phyloP scores from a whole-genome alignment of 1,140 invertebrate species.

The Brachionus sp. region DNA sequence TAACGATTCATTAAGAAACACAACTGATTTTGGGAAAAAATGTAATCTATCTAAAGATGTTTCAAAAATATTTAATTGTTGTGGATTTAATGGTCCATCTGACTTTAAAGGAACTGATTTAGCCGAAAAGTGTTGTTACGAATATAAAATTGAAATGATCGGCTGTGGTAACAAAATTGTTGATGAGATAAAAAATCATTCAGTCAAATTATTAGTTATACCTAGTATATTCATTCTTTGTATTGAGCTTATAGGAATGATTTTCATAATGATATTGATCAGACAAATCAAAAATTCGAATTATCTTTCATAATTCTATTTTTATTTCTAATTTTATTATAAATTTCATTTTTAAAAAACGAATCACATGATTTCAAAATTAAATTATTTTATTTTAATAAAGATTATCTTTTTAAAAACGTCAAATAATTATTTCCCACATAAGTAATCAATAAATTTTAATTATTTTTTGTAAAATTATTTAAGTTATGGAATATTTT shows the following conservation, averaged over 20 bases:
- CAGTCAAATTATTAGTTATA: not conserved
- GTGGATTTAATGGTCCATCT: not conserved
- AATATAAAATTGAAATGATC: not conserved
- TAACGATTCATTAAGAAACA: not conserved
- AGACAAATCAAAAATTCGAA: not conserved
- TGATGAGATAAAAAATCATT: slow-evolving; percentile 10
- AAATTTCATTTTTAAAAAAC: not conserved
- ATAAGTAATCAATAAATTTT: not conserved
- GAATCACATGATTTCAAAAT: not conserved
- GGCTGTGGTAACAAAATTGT: slow-evolving; percentile 14
- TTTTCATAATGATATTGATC: slow-evolving; percentile 10
- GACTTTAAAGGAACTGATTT: slow-evolving; percentile 4
- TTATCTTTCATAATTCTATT: not conserved
- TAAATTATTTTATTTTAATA: not conserved
- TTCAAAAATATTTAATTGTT: slow-evolving; percentile 31
- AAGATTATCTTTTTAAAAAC: not conserved
- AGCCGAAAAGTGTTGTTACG: not conserved
- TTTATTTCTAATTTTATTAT: not conserved
- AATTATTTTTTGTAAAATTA: not conserved
- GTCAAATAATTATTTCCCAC: too few species aligned
- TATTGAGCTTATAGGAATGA: not conserved
- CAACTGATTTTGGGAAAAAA: not conserved
- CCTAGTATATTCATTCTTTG: slow-evolving; percentile 12
- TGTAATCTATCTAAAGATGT: not conserved
- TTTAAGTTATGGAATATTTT: not conserved